Evolutionary conservation across 1,140 invertebrate species (phyloP).

Genomic region (Calephelis virginiensis): DNA sequence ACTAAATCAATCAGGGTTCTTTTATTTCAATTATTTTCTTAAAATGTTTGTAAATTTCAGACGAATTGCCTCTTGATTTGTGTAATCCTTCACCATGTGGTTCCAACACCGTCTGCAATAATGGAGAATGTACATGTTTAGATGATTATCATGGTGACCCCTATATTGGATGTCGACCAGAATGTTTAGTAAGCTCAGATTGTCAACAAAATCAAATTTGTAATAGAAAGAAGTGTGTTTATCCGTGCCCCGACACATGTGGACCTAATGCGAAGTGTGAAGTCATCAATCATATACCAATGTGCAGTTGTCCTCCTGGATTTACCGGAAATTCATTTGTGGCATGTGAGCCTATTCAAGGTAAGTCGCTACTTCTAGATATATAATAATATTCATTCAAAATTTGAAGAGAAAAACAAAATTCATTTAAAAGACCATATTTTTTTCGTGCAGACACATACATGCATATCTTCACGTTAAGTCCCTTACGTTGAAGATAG

Average conservation of each 20-base stretch:
- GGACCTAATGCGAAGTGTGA: slow-evolving; percentile 88
- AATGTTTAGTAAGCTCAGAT: slow-evolving; percentile 89
- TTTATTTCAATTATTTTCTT: slow-evolving; percentile 1
- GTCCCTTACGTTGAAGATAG: no score
- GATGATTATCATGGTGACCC: slow-evolving; percentile 85
- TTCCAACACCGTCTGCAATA: slow-evolving; percentile 80
- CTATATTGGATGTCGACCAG: slow-evolving; percentile 86
- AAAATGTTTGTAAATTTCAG: slow-evolving; percentile 33
- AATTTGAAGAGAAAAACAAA: no score
- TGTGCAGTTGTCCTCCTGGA: slow-evolving; percentile 83
- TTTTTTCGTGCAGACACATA: no score
- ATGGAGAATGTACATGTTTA: slow-evolving; percentile 82
- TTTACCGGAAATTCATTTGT: slow-evolving; percentile 82
- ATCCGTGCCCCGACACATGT: slow-evolving; percentile 92
- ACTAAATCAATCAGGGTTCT: slow-evolving; percentile 7
- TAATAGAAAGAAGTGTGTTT: slow-evolving; percentile 87
- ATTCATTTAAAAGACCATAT: no score
- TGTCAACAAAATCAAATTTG: slow-evolving; percentile 89
- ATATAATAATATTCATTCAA: no score
- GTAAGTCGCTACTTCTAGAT: slow-evolving; percentile 35
- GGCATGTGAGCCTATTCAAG: slow-evolving; percentile 74
- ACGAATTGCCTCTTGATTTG: slow-evolving; percentile 68
- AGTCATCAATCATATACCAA: slow-evolving; percentile 89
- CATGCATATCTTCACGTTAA: no score
- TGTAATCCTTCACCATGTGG: slow-evolving; percentile 86